Evolutionary conservation across 2,888 invertebrate species (phyloP).

Genomic region (Thelaira solivaga): DNA sequence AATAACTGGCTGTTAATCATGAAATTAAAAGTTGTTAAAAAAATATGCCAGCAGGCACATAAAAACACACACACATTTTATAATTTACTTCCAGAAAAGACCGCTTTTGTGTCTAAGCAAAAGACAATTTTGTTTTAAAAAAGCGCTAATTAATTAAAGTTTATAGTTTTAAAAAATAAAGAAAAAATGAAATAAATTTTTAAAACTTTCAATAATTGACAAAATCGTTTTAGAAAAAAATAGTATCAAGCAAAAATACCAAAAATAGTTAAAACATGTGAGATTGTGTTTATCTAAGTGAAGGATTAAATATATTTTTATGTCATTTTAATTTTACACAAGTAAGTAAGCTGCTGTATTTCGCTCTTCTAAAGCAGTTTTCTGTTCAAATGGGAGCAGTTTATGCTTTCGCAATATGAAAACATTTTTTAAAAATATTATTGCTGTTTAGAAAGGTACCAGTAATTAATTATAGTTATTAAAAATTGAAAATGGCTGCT

Average conservation of each 20-base stretch:
- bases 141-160: conserved; percentile 54
- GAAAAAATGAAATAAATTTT: too few species aligned
- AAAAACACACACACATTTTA: too few species aligned
- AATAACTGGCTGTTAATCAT: too few species aligned
- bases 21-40: too few species aligned
- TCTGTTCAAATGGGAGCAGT: conserved; percentile 19
- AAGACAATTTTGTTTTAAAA: background rate
- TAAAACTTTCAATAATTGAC: conserved; percentile 4
- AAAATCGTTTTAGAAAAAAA: background rate
- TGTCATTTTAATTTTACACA: background rate
- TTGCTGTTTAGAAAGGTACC: background rate
- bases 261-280: conserved; percentile 3
- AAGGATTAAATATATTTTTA: too few species aligned
- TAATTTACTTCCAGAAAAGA: background rate
- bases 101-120: background rate
- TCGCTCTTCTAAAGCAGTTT: too few species aligned
- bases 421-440: background rate
- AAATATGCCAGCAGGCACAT: too few species aligned
- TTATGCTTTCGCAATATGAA: background rate
- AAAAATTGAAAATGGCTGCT: too few species aligned
- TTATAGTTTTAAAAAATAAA: too few species aligned
- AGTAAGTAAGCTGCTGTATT: too few species aligned
- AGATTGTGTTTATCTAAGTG: background rate
- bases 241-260: background rate
- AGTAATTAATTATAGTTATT: background rate